Evolutionary conservation across 2,113 vertebrate species (phyloP), one percentile per base, ranked within the genome.

Genomic region (Laticauda laticaudata): DNA sequence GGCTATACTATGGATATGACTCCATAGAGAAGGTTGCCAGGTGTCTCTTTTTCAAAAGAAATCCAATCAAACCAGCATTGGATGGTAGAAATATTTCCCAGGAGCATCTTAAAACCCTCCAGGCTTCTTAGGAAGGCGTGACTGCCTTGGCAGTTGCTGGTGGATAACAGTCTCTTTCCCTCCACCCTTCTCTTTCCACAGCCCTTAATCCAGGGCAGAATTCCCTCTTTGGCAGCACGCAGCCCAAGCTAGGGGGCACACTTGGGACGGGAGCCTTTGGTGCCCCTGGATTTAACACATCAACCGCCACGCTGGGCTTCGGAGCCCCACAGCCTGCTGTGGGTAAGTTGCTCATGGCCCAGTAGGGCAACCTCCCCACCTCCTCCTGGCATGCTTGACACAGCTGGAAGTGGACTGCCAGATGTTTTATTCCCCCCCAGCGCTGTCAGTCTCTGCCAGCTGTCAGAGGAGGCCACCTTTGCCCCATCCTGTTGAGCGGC

Each of bases 201-300:
- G 98, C 98, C 97, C 98, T 99, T 53, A 98, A 98, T 64, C 90
- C 98, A 3, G 99, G 99, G 14, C 98, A 98, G 94, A 97, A 98
- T 0, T 99, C 98, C 6, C 94, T 99, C 87, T 99, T 99, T 92
- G 99, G 99, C 43, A 99, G 97, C 94, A 99, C 96, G 56, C 99
- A 99, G 95, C 98, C 98, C 57, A 99, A 99, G 95, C 97, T 98
- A 86, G 98, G 98, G 39, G 97, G 98, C 56, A 96, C 98, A 0
- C 96, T 99, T 64, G 99, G 99, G 91, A 98, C 99, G 0, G 98
- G 99, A 91, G 94, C 98, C 0, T 99, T 99, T 2, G 99, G 99
- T 59, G 87, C 97, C 0, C 91, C 98, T 0, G 98, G 97, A 12
- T 99, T 99, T 96, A 99, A 98, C 96, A 98, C 98, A 0, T 98